These are phyloP conservation scores for Vireo griseus DNA, from an alignment of 2,797 vertebrate species.

Conservation along the genomic window DNA sequence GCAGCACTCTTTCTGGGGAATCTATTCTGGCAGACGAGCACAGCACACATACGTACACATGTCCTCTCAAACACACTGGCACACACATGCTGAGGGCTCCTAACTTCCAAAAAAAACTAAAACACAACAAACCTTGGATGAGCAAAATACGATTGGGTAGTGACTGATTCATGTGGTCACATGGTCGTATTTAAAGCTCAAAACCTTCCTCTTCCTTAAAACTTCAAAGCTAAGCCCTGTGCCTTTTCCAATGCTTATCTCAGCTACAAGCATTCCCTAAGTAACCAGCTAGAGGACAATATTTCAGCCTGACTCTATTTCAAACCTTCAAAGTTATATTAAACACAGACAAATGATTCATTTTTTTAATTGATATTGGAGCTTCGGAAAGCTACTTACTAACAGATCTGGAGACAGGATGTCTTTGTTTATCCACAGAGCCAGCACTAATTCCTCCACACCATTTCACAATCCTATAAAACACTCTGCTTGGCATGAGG, in stretches of 20 bases:
- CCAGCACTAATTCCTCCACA: background rate
- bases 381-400: slow-evolving; percentile 25
- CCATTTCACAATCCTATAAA: background rate
- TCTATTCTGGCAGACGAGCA: background rate
- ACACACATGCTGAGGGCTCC: background rate
- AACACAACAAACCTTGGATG: background rate
- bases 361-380: background rate
- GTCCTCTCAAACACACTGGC: background rate
- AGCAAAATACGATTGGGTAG: background rate
- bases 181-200: background rate
- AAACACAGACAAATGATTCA: background rate
- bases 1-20: slow-evolving; percentile 26
- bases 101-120: background rate
- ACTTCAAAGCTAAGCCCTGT: background rate
- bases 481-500: background rate
- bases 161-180: background rate
- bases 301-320: background rate
- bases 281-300: background rate
- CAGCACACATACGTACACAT: background rate
- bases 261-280: background rate
- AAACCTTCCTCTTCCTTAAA: background rate
- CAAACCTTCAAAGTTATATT: background rate
- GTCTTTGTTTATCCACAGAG: slow-evolving; percentile 23
- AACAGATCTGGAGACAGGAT: slow-evolving; percentile 43
- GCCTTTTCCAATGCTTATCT: background rate